A percentile compares a stretch with the other conserved stretches of the same genome.
These are phyloP conservation scores for Eleginops maclovinus DNA, from an alignment of 2,113 vertebrate species.

Conservation along the genomic window DNA sequence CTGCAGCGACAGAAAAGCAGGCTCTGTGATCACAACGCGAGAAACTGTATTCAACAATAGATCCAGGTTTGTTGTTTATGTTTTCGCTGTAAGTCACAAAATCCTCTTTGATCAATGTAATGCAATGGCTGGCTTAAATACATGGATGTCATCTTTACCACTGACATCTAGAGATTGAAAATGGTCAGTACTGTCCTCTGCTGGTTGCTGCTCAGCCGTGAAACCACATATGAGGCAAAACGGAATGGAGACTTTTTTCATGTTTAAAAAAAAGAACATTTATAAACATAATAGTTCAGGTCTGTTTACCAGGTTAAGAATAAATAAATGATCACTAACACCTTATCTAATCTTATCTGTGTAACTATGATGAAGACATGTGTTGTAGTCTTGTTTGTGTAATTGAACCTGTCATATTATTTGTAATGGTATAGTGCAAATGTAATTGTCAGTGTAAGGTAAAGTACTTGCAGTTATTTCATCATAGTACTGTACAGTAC, in stretches of 20 bases:
- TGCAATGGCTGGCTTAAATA: not conserved
- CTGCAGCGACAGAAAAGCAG: not conserved
- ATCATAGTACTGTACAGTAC: not conserved
- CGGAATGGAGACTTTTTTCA: too few species aligned
- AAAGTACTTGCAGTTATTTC: not conserved
- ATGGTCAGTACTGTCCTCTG: conserved; percentile 45
- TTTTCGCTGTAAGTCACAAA: not conserved
- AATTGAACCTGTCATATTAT: not conserved
- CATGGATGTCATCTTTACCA: not conserved
- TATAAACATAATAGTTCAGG: not conserved
- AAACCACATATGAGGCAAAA: not conserved
- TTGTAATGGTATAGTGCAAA: not conserved
- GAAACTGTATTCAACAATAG: not conserved
- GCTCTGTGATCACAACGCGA: not conserved
- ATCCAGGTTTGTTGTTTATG: not conserved
- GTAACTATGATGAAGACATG: not conserved
- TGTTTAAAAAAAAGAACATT: not conserved
- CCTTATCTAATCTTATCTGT: not conserved
- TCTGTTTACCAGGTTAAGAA: not conserved
- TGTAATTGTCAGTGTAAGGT: not conserved
- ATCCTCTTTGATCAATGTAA: not conserved
- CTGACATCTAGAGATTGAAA: not conserved
- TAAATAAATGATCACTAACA: not conserved
- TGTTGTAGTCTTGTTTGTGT: not conserved
- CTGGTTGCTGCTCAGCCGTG: conserved; percentile 10